Evolutionary conservation across 1,140 invertebrate genomes (phyloP), one percentile per base, ranked within the genome.

Genomic region (Aradophagus sp.): DNA sequence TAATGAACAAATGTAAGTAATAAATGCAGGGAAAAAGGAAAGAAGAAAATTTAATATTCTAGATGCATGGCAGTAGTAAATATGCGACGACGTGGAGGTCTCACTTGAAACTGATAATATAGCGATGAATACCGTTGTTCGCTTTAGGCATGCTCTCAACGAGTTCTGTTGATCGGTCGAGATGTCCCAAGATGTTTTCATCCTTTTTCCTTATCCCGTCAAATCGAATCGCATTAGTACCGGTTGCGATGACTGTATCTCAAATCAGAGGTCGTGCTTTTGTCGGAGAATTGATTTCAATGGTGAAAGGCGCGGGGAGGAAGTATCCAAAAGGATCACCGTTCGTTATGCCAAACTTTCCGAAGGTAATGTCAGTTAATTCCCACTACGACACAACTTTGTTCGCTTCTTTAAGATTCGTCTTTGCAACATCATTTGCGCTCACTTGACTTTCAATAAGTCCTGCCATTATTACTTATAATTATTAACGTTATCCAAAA

Each of bases 141-240:
- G 56, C 66, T 47, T 45, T 34, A 53, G 48, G 55, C 48, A 20
- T 39, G 10, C 44, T 59, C 34, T 47, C 41, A 58, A 59, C 55
- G 48, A 68, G 65, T 53, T 68, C 41, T 39, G 27, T 39, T 61
- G 50, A 48, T 45, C 56, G 26, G 19, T 44, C 27, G 26, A 55
- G n/a, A 55, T 45, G 47, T 55, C 42, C 39, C n/a, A 31, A 41
- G 20, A 52, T 47, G 35, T 55, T 61, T 68, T 69, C 48, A 52
- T 53, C 45, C 39, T 62, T 69, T 61, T 67, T 44, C 52, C 53
- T 58, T 52, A 55, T 56, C 35, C 45, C 20, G 32, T 67, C 45
- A 58, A 58, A 62, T 55, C 44, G 45, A 70, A 70, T 62, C 44
- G 39, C 58, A 71, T 65, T 65, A 71, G 45, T 59, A 71, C 53